Percentiles rank a stretch among this genome's conserved stretches.
These are phyloP conservation scores for Loriculus beryllinus DNA, from an alignment of 2,797 vertebrate genomes.

Conservation along the genomic window DNA sequence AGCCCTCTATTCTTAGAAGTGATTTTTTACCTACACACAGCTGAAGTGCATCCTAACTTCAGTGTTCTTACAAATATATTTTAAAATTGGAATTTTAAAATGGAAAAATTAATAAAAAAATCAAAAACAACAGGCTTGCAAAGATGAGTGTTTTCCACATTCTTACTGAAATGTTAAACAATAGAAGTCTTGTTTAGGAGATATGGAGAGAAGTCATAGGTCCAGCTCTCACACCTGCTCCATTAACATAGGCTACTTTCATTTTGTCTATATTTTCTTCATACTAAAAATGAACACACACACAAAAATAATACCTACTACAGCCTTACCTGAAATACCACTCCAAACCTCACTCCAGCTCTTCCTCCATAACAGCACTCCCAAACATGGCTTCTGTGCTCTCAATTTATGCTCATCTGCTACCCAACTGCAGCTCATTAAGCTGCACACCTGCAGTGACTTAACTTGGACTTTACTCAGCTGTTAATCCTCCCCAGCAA, in stretches of 20 bases:
- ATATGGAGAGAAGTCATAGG: fast-evolving
- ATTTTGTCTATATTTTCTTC: background rate
- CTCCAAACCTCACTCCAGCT: background rate
- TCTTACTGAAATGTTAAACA: background rate
- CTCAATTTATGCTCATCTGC: background rate
- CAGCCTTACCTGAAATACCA: background rate
- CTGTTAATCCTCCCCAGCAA: background rate
- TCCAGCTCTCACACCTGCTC: background rate
- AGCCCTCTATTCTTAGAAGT: background rate
- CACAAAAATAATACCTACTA: background rate
- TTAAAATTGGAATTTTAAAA: background rate
- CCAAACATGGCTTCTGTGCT: background rate
- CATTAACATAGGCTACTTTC: background rate
- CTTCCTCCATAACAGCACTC: fast-evolving
- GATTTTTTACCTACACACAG: background rate
- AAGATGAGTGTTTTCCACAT: background rate
- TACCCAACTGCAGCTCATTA: background rate
- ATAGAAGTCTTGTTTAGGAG: background rate
- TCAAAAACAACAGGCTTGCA: background rate
- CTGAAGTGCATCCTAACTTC: background rate
- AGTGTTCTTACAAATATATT: too few relatives aligned
- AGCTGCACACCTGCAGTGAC: constrained; percentile 27
- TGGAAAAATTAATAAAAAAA: background rate
- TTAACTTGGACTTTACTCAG: background rate
- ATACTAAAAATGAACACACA: background rate